Evolutionary conservation across 2,888 invertebrate genomes (phyloP), one percentile per base, ranked within the genome.

Genomic region (Anoplius nigerrimus): DNA sequence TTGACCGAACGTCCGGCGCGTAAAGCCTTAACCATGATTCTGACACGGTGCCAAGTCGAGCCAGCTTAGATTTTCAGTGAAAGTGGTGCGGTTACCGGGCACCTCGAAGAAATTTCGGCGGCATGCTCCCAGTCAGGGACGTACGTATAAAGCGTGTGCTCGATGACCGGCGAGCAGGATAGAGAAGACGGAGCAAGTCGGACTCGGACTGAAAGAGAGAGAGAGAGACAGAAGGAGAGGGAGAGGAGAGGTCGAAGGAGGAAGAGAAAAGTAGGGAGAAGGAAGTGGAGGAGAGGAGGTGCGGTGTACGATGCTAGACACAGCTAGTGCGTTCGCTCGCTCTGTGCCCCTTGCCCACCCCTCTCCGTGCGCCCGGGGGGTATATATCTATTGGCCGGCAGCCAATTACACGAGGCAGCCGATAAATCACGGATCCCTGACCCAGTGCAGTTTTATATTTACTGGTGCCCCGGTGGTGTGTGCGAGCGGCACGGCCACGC

Each of bases 371-470:
- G 73, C 73, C 69, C 75, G 62, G 70, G 75, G 80, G 75, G 74
- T 72, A 73, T 81, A 78, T 82, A 82, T 83, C 82, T 81, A 84
- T 87, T 87, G 87, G 87, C 85, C 70, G 70, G 62, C 76, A 75
- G 84, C 86, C 87, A 87, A 86, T 85, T 81, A 83, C 81, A 78
- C 80, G 78, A 81, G 81, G 80, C 83, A 82, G 80, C 81, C 84
- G 84, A 87, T 87, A 87, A 87, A 87, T 87, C 85, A 84, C 82
- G 85, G 82, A 87, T 87, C 87, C 86, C 87, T 88, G 88, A 88
- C 88, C 88, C 87, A 88, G 87, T 88, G 87, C 82, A 87, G 87
- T 86, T 86, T 85, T 87, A 86, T 87, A 86, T 86, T 86, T 85
- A 85, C 82, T 77, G 73, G 73, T 64, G 48, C 11, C 60, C 71